Evolutionary conservation across 37 sponge, comb jelly and placozoan species (phyloP).

Genomic region (Axinella damicornis): DNA sequence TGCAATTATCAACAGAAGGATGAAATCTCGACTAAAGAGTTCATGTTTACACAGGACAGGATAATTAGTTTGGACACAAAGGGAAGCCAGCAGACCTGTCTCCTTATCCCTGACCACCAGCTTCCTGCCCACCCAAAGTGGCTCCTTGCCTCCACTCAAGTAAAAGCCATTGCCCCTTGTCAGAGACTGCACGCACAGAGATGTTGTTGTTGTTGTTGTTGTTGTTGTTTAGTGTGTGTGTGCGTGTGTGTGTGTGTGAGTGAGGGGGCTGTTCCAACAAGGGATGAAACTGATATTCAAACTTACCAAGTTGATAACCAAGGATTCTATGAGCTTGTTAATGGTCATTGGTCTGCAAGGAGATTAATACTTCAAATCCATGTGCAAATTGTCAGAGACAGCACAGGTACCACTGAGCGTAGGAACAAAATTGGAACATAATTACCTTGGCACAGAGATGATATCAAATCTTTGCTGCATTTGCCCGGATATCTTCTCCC

Average conservation of each 20-base stretch:
- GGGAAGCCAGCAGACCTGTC: slow-evolving; percentile 26
- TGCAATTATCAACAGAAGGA: too few species aligned
- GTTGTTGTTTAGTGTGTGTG: not conserved
- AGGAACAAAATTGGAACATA: not conserved
- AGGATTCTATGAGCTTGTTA: slow-evolving; percentile 51
- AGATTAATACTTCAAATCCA: too few species aligned
- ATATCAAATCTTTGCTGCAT: slow-evolving; percentile 78
- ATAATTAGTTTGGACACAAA: too few species aligned
- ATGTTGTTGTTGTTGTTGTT: not conserved
- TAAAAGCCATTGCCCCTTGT: slow-evolving; percentile 84
- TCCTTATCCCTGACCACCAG: slow-evolving; percentile 60
- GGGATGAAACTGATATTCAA: too few species aligned
- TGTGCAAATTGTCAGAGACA: too few species aligned
- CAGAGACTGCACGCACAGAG: slow-evolving; percentile 11
- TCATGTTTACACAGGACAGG: too few species aligned
- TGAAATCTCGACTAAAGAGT: too few species aligned
- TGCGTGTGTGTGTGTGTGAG: slow-evolving; percentile 12
- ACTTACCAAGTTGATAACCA: slow-evolving; percentile 72
- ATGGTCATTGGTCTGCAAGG: slow-evolving; percentile 61
- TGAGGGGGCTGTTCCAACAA: not conserved
- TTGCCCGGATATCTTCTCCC: slow-evolving; percentile 44
- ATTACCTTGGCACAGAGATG: slow-evolving; percentile 59
- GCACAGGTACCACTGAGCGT: too few species aligned
- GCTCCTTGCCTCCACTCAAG: slow-evolving; percentile 68
- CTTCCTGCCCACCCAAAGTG: slow-evolving; percentile 71